Percentiles rank a stretch among this genome's conserved stretches.
Conservation (phyloP, 2,797 vertebrate genomes). For the Okamejei kenojei region DNA sequence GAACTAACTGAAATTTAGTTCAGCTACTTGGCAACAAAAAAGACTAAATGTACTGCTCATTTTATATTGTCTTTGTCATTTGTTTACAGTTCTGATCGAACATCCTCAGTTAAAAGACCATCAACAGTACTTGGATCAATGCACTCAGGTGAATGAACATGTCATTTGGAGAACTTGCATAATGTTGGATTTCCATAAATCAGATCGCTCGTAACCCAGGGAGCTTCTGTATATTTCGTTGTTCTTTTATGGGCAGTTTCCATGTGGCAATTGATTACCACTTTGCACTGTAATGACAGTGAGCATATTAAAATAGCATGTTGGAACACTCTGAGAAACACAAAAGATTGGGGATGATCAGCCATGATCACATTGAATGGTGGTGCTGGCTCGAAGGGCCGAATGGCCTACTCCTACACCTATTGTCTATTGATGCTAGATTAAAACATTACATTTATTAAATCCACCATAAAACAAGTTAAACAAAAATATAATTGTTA, state of each 20-base stretch:
- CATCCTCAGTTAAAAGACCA: constrained; percentile 55
- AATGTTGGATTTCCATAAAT: too few species aligned
- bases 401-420: too few species aligned
- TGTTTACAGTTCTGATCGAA: constrained; percentile 34
- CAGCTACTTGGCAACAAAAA: not conserved
- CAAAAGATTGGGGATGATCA: not conserved
- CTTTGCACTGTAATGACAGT: not conserved
- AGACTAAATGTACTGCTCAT: not conserved
- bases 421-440: not conserved
- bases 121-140: constrained; percentile 65
- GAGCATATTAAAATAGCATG: not conserved
- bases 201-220: too few species aligned
- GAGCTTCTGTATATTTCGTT: not conserved
- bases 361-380: too few species aligned
- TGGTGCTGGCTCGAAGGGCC: too few species aligned
- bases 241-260: not conserved
- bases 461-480: not conserved
- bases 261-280: not conserved
- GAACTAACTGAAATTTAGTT: not conserved
- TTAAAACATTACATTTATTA: not conserved
- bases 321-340: not conserved
- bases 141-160: constrained; percentile 63
- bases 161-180: not conserved
- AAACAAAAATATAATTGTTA: not conserved
- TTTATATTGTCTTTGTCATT: constrained; percentile 9